Conservation (phyloP, 1,140 invertebrate species). For the Vollenhovia emeryi region DNA sequence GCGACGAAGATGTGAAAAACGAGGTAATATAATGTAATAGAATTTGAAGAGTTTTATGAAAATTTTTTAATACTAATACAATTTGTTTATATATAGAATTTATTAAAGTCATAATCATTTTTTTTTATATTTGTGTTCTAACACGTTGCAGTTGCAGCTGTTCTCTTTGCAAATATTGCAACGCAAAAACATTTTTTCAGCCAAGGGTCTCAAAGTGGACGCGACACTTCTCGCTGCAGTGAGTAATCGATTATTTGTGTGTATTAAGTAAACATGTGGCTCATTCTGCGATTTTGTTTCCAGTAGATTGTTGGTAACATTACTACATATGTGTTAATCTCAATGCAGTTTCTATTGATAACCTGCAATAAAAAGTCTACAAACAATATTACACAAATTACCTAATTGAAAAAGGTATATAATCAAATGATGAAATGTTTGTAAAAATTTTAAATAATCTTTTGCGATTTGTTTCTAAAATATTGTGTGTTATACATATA, state of each 20-base stretch:
- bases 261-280: not conserved
- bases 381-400: not conserved
- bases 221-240: not conserved
- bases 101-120: not conserved
- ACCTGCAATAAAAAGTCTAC: not conserved
- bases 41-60: not conserved
- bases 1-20: not conserved
- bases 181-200: not conserved
- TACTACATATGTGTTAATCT: not conserved
- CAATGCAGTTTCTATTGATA: not conserved
- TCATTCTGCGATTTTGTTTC: not conserved
- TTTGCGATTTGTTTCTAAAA: not conserved
- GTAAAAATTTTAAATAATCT: not conserved
- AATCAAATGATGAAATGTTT: not conserved
- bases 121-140: not conserved
- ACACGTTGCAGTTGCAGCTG: not conserved
- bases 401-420: not conserved
- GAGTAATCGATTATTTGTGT: not conserved
- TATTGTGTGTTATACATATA: not conserved
- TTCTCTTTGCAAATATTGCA: constrained; percentile 18
- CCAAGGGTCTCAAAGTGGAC: not conserved
- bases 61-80: not conserved
- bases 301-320: not conserved
- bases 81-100: not conserved
- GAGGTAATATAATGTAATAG: not conserved